Evolutionary conservation across 2,113 vertebrate species (phyloP).

Genomic region (Pterophyllum scalare): DNA sequence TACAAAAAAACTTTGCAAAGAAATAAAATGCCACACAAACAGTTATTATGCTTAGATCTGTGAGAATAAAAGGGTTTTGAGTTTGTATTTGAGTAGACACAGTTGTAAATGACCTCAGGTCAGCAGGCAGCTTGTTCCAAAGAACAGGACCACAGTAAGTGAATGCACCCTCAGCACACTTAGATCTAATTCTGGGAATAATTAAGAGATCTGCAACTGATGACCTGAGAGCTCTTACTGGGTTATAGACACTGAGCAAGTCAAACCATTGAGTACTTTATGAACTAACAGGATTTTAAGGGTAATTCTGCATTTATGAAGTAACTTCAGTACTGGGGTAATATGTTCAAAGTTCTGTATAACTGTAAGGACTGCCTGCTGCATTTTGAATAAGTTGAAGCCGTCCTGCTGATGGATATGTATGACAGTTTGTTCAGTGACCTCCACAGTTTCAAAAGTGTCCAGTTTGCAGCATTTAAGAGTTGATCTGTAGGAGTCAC

Average conservation of each 20-base stretch:
- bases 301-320: background rate
- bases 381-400: background rate
- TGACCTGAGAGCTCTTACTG: background rate
- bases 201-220: background rate
- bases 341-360: background rate
- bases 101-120: too few relatives aligned
- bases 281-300: background rate
- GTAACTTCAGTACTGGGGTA: background rate
- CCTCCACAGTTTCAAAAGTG: background rate
- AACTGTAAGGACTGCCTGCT: too few relatives aligned
- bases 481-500: background rate
- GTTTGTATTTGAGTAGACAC: too few relatives aligned
- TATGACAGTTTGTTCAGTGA: background rate
- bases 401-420: background rate
- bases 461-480: background rate
- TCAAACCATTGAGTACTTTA: background rate
- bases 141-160: too few relatives aligned
- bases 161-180: too few relatives aligned
- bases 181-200: background rate
- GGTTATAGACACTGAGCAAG: background rate
- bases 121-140: too few relatives aligned
- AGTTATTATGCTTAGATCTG: too few relatives aligned
- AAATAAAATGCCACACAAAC: background rate
- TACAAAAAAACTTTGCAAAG: background rate
- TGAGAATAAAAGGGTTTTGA: too few relatives aligned